Evolutionary conservation across 2,797 vertebrate genomes (phyloP).

Genomic region (Argyrosomus regius): DNA sequence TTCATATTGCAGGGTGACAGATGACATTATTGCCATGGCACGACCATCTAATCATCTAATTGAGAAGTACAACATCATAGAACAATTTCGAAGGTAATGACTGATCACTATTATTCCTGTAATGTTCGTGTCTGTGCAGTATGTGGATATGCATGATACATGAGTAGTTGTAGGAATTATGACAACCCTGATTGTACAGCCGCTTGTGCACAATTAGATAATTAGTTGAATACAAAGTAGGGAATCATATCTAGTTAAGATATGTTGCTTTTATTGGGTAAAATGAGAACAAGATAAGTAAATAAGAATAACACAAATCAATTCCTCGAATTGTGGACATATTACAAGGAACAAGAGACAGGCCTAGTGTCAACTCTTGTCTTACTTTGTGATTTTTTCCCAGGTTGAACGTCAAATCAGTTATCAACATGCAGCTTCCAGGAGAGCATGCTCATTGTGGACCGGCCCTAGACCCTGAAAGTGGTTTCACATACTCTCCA

Average conservation of each 20-base stretch:
- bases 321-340: background rate
- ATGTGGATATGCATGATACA: background rate
- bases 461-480: conserved; percentile 81
- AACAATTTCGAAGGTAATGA: conserved; percentile 86
- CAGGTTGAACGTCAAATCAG: conserved; percentile 86
- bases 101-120: background rate
- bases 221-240: background rate
- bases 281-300: background rate
- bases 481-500: conserved; percentile 89
- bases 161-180: background rate
- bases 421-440: conserved; percentile 89
- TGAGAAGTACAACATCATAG: conserved; percentile 85
- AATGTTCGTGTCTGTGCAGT: background rate
- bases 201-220: background rate
- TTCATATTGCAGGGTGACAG: conserved; percentile 84
- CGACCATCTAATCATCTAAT: conserved; percentile 86
- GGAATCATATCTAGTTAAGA: background rate
- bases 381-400: background rate
- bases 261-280: background rate
- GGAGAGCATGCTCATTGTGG: conserved; percentile 89
- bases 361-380: background rate
- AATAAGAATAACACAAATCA: background rate
- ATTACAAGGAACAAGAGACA: background rate
- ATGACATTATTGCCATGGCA: conserved; percentile 88
- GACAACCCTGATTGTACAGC: background rate